These are phyloP conservation scores for Acleris holmiana DNA, from an alignment of 2,888 invertebrate genomes.

Conservation along the genomic window DNA sequence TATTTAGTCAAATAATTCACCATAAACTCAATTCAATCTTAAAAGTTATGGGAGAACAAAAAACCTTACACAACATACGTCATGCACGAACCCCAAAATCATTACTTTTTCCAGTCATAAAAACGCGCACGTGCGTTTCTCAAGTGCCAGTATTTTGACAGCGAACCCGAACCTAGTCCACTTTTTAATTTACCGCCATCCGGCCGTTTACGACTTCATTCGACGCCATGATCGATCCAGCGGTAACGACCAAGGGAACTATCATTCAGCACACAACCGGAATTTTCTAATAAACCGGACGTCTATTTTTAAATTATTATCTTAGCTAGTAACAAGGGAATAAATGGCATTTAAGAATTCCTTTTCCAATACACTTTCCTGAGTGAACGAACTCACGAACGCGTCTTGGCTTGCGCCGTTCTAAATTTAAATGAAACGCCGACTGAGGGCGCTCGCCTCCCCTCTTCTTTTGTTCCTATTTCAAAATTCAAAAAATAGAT, in stretches of 20 bases:
- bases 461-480: constrained; percentile 83
- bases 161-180: constrained; percentile 50
- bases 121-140: neutral
- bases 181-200: constrained; percentile 54
- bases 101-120: neutral
- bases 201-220: constrained; percentile 52
- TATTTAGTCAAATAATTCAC: too few species aligned
- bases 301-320: constrained; percentile 65
- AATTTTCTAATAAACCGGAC: constrained; percentile 67
- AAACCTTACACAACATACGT: too few species aligned
- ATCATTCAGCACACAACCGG: constrained; percentile 64
- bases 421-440: constrained; percentile 65
- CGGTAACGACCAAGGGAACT: constrained; percentile 77
- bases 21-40: too few species aligned
- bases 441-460: constrained; percentile 78
- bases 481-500: constrained; percentile 79
- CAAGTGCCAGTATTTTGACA: constrained; percentile 48
- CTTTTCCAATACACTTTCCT: constrained; percentile 58
- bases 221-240: constrained; percentile 45
- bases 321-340: constrained; percentile 56
- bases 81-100: too few species aligned
- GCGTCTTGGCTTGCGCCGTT: constrained; percentile 67
- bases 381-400: constrained; percentile 77
- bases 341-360: constrained; percentile 58
- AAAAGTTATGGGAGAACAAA: too few species aligned